Base-by-base conservation (phyloP, 2,113 vertebrate species). In the Cromileptes altivelis region DNA sequence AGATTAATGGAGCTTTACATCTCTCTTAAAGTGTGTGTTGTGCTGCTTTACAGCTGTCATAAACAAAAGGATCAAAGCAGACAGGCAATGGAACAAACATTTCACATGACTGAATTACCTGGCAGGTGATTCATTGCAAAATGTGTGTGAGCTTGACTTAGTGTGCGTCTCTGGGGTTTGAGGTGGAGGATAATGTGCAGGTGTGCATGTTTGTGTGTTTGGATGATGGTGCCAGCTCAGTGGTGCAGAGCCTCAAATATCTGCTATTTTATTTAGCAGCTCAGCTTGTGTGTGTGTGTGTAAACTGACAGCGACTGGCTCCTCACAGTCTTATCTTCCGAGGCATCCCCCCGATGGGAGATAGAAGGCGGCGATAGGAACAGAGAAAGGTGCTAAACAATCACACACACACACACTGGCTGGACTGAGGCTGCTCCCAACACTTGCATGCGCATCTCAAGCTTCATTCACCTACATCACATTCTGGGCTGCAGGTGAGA, bases 351-450 rank as follows among this genome's bases (percentile, higher is more conserved):
- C 49, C 47, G 30, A 21, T 47, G 62, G n/a, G 57, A 60, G 65
- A 60, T 55, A 13, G 57, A 71, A 58, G 37, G 72, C 50, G 76
- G 25, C 68, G 50, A 85, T 85, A 65, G 81, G 63, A 70, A 52
- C 30, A 56, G 33, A 12, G n/a, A 21, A 61, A 73, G 63, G 37
- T 19, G 37, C 37, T 60, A 11, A 77, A 73, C 52, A 30, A 15
- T 42, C 55, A 52, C 55, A 55, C 37, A 21, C 63, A 62, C 42
- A 60, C 45, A 82, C 23, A 74, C 75, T 57, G 4, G 55, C 72
- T 53, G 40, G 42, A 75, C 50, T 37, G 50, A 40, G 53, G 69
- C 23, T 74, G 70, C 42, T 11, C 40, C 47, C 23, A 17, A 21
- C 47, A 63, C 30, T 25, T 52, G 4, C 13, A 30, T 62, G 17